phyloP scores from a whole-genome alignment of 1,140 invertebrate genomes.

The Papilio dardanus region DNA sequence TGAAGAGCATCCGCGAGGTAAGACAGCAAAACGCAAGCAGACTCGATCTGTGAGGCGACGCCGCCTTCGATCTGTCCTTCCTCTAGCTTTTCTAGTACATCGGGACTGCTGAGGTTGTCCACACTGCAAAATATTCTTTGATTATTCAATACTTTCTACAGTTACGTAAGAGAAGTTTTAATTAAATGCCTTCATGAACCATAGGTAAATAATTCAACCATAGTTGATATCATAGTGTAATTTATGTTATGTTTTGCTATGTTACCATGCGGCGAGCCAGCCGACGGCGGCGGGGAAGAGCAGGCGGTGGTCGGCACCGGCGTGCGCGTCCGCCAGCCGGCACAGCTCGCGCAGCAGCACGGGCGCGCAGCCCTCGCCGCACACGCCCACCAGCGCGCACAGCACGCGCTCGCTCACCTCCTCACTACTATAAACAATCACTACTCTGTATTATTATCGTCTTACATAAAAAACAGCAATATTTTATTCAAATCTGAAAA shows the following conservation, averaged over 20 bases:
- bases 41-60: constrained; percentile 86
- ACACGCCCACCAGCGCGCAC: constrained; percentile 89
- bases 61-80: constrained; percentile 79
- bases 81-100: constrained; percentile 78
- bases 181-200: too few species aligned
- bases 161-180: too few species aligned
- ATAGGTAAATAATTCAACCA: too few species aligned
- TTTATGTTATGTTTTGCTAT: neutral
- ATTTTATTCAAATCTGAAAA: neutral
- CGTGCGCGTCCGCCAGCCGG: constrained; percentile 91
- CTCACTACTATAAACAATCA: constrained; percentile 78
- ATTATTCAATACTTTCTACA: too few species aligned
- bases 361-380: constrained; percentile 89
- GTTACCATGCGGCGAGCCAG: constrained; percentile 90
- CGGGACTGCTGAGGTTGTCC: constrained; percentile 75
- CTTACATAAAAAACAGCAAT: neutral
- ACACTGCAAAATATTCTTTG: constrained; percentile 80
- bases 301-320: constrained; percentile 88
- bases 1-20: constrained; percentile 88
- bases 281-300: constrained; percentile 90
- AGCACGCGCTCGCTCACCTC: constrained; percentile 89
- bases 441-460: neutral
- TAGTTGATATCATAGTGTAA: neutral
- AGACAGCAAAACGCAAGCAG: constrained; percentile 89
- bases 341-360: constrained; percentile 93